Percentiles rank a stretch among this genome's conserved stretches.
These are phyloP conservation scores for Cynoglossus semilaevis DNA, from an alignment of 2,113 vertebrate species.

Conservation along the genomic window DNA sequence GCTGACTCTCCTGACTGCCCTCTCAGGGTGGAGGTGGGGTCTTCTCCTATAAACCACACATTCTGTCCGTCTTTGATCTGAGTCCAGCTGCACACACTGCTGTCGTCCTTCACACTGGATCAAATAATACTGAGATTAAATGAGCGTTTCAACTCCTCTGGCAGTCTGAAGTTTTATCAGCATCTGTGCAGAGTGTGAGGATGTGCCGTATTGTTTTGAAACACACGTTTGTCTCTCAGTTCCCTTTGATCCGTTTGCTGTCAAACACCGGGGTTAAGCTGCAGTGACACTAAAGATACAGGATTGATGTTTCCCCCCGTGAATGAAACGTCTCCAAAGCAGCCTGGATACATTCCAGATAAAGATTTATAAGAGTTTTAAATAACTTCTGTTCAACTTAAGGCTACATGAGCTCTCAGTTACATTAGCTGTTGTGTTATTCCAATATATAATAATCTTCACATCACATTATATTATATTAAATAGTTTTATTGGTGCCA, in stretches of 20 bases:
- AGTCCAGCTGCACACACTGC: conserved; percentile 17
- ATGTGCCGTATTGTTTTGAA: conserved; percentile 8
- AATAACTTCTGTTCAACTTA: no score
- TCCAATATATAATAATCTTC: no score
- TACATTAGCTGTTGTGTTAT: no score
- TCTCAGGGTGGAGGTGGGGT: no score
- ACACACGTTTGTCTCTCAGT: background rate
- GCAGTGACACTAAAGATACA: background rate
- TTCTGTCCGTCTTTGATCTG: conserved; percentile 31
- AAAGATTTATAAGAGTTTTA: no score
- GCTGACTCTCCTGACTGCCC: no score
- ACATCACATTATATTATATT: no score
- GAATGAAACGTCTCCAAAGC: no score
- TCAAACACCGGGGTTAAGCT: conserved; percentile 4
- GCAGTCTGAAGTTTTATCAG: conserved; percentile 1
- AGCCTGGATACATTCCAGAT: no score
- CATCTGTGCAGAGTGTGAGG: conserved; percentile 6
- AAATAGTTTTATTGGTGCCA: no score
- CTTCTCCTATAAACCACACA: conserved; percentile 15
- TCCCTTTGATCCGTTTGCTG: background rate
- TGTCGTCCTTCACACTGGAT: conserved; percentile 39
- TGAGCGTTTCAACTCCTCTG: background rate
- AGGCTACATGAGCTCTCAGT: no score
- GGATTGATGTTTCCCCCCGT: no score
- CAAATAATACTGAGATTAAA: conserved; percentile 35